Evolutionary conservation across 2,113 vertebrate genomes (phyloP).

Genomic region (Dasyurus viverrinus): DNA sequence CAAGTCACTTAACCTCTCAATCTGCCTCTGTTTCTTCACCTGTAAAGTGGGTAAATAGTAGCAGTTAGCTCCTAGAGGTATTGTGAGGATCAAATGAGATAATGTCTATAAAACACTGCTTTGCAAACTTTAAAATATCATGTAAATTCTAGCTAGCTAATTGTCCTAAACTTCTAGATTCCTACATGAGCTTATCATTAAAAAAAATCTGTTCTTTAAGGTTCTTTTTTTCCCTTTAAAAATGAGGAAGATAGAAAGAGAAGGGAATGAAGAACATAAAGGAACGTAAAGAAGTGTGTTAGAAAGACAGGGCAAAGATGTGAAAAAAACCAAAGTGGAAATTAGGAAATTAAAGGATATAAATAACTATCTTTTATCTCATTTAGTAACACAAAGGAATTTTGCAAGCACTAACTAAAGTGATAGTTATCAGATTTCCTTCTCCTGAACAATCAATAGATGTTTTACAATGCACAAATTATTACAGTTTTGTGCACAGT

Average conservation of each 20-base stretch:
- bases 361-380: neutral
- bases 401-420: neutral
- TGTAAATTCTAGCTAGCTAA: neutral
- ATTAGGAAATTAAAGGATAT: neutral
- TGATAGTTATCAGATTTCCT: constrained; percentile 19
- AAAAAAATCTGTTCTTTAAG: neutral
- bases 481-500: constrained; percentile 28
- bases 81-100: neutral
- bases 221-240: neutral
- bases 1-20: neutral
- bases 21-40: neutral
- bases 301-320: neutral
- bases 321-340: neutral
- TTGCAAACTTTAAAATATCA: neutral
- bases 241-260: neutral
- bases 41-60: neutral
- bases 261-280: neutral
- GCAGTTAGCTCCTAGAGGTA: neutral
- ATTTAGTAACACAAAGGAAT: neutral
- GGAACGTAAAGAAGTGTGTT: neutral
- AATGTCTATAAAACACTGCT: neutral
- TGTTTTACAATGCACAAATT: constrained; percentile 3
- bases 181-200: neutral
- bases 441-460: constrained; percentile 7
- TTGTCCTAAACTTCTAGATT: neutral